Conservation (phyloP, 2,888 invertebrate genomes). For the Busseola fusca region DNA sequence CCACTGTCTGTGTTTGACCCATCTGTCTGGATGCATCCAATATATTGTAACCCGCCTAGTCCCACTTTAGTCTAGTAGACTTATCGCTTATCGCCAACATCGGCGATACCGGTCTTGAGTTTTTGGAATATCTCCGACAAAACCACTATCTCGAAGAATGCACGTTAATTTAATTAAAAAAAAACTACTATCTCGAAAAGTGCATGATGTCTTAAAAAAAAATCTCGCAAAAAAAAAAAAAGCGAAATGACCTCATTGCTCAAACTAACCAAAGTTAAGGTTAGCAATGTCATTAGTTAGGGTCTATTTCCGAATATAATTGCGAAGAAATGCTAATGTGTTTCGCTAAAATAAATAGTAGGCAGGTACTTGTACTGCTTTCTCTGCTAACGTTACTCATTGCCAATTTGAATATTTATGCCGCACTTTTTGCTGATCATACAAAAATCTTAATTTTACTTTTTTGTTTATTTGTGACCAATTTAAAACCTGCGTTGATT, state of each 20-base stretch:
- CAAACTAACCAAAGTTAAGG: conserved; percentile 47
- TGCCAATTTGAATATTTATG: conserved; percentile 42
- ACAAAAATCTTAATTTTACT: neutral
- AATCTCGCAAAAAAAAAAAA: too few relatives aligned
- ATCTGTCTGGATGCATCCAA: too few relatives aligned
- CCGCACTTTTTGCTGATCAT: conserved; percentile 12
- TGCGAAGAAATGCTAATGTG: conserved; percentile 51
- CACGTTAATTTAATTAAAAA: neutral
- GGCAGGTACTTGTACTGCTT: conserved; percentile 40
- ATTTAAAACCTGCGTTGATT: conserved; percentile 8
- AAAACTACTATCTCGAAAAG: too few relatives aligned
- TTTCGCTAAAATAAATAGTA: conserved; percentile 50
- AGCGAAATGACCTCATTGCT: conserved; percentile 31
- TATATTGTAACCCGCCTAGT: too few relatives aligned
- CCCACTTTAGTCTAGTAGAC: too few relatives aligned
- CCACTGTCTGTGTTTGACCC: too few relatives aligned
- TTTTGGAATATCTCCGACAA: neutral
- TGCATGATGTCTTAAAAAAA: too few relatives aligned
- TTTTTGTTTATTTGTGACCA: conserved; percentile 1
- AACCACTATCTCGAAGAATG: neutral
- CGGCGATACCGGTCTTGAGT: too few relatives aligned
- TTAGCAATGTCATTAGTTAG: conserved; percentile 54
- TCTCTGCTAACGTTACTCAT: conserved; percentile 45
- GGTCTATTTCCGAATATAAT: conserved; percentile 59
- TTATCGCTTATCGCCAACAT: too few relatives aligned